Evolutionary conservation across 2,888 invertebrate genomes (phyloP).

Genomic region (Achlya flavicornis): DNA sequence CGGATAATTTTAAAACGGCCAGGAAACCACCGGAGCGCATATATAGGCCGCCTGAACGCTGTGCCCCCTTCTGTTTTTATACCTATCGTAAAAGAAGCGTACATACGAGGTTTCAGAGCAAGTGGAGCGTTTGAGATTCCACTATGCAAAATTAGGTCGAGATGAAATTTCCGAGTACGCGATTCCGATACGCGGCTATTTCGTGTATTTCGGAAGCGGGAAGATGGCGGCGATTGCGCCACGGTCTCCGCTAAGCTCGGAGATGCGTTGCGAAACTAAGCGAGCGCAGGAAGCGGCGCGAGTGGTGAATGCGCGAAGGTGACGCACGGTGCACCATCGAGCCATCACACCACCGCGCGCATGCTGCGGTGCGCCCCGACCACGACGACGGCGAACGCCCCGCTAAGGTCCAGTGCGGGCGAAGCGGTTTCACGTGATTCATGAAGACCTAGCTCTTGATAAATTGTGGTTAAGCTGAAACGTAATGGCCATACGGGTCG

Average conservation of each 20-base stretch:
- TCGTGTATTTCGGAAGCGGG: constrained; percentile 67
- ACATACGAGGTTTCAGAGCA: constrained; percentile 75
- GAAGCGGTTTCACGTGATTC: constrained; percentile 46
- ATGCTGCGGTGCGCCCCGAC: not conserved
- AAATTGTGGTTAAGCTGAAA: constrained; percentile 51
- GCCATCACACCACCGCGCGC: not conserved
- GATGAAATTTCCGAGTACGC: constrained; percentile 53
- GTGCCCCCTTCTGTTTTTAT: constrained; percentile 61
- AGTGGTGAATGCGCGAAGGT: constrained; percentile 57
- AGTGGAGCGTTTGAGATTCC: constrained; percentile 71
- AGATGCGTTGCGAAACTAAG: constrained; percentile 60
- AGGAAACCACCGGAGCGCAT: constrained; percentile 77
- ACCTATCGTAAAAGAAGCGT: constrained; percentile 66
- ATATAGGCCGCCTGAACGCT: constrained; percentile 76
- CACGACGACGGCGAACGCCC: too few relatives aligned
- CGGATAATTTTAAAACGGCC: constrained; percentile 77
- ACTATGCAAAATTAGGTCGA: constrained; percentile 64
- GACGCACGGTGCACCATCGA: constrained; percentile 54
- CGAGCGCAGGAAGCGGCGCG: constrained; percentile 65
- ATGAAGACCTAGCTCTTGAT: constrained; percentile 45
- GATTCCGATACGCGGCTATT: constrained; percentile 43
- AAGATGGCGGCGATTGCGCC: constrained; percentile 53
- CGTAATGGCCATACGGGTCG: constrained; percentile 42
- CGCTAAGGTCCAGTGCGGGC: not conserved
- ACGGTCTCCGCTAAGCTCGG: constrained; percentile 38